Evolutionary conservation across 2,888 invertebrate species (phyloP), one percentile per base, ranked within the genome.

Genomic region (Thymelicus acteon): DNA sequence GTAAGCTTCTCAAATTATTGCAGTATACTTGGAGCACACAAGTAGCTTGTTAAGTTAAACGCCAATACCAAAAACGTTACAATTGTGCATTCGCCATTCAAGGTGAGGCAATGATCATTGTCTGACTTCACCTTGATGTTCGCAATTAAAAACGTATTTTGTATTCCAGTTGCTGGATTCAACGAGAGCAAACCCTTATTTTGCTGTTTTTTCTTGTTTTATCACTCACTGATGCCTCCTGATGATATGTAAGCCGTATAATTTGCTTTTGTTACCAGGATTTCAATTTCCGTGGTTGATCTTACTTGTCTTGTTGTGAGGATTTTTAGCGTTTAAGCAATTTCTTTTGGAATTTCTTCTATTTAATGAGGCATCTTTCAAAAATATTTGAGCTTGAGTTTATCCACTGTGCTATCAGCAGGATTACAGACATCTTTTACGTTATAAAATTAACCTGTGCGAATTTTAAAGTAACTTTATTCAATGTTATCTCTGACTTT

Each of bases 21-120:
- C 67, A 61, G 40, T 49, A 4, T 52, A 15, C 60, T 57, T 12
- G 37, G 49, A 60, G 57, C 58, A 15, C 19, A 52, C 48, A 15
- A 10, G 19, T 24, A 58, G 58, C 70, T 70, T 64, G 60, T 70
- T 70, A 70, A 70, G 44, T 70, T 64, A 49, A 63, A 58, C 40
- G 64, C 64, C 49, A 49, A 57, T 31, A 70, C 70, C 70, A 70
- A 70, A 64, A 70, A 64, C 70, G 70, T 64, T 60, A 60, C 64
- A 52, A 70, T 64, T 64, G 70, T 70, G 70, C 70, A 70, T 70
- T 70, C 64, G 64, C 24, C 52, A 48, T 60, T 60, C 70, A 70
- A 70, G 70, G 70, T 70, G 70, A 70, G 64, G 64, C 63, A 64
- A 49, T 47, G 64, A 70, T 64, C 60, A 70, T 70, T 70, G 70